Evolutionary conservation across 2,113 vertebrate species (phyloP), one percentile per base, ranked within the genome.

Genomic region (Catharus minimus): DNA sequence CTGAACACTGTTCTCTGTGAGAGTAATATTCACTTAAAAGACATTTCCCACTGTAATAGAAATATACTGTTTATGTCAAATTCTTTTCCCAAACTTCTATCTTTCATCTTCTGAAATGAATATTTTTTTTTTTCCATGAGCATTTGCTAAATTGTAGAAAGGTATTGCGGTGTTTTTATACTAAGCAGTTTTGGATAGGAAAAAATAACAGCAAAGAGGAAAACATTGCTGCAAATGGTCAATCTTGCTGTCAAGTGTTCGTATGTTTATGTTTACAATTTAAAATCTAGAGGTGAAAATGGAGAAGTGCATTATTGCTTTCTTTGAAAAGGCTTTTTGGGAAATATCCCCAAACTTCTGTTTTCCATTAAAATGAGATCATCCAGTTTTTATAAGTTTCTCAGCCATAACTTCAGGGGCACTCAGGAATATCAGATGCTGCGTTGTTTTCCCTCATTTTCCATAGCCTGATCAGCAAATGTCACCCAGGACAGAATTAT

Each of bases 311-410:
- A 66, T 90, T 94, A 82, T 67, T 93, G 71, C 73, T 86, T 94
- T 66, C 72, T 76, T 66, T 87, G 74, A 89, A 94, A 82, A 33
- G 66, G 61, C 43, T 92, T 94, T 89, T 90, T 90, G 73, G 43
- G 91, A 94, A 90, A 56, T 69, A 78, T 84, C 52, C 19, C 11
- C 0, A 68, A 78, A 73, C 23, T 47, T 58, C 36, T 67, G 38
- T 82, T 93, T 47, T 60, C 56, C 44, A 65, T 84, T 61, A 58
- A 87, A 95, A 94, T 79, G 53, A 82, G 60, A 86, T 66, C 69
- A 58, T 94, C 96, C 89, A 95, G 73, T 95, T 96, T 84, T 98
- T 93, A 66, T 96, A 98, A 36, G 53, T 95, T 62, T 97, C 95
- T 74, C 36, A 67, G 38, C 22, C 55, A 92, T 97, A 98, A 69